Conservation (phyloP, 2,113 vertebrate species). For the Elgaria multicarinata region DNA sequence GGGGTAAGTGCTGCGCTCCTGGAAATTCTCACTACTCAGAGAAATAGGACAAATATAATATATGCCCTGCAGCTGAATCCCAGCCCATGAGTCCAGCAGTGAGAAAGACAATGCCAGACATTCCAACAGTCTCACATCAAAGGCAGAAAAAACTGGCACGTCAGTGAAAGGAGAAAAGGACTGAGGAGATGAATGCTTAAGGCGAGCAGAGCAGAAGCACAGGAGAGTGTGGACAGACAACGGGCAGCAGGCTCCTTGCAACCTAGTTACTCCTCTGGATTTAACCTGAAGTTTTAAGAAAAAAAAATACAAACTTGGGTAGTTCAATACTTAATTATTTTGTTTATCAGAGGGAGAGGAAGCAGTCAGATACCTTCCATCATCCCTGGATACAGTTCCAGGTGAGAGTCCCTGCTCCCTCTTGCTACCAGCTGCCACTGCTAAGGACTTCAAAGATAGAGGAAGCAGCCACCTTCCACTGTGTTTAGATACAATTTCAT, state of each 20-base stretch:
- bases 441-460: no score
- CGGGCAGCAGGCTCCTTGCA: neutral
- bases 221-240: neutral
- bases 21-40: neutral
- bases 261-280: neutral
- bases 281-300: neutral
- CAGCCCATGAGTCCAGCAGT: neutral
- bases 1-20: neutral
- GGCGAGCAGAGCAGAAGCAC: neutral
- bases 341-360: no score
- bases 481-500: no score
- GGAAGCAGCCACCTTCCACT: no score
- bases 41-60: neutral
- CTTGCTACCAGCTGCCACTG: no score
- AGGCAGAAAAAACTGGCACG: neutral
- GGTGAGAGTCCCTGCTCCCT: no score
- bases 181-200: neutral
- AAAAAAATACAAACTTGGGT: neutral
- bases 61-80: neutral
- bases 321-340: neutral
- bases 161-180: neutral
- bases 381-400: no score
- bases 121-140: neutral
- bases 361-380: no score
- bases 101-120: neutral